These are phyloP conservation scores for Linepithema humile DNA, from an alignment of 1,140 invertebrate species.

Conservation along the genomic window DNA sequence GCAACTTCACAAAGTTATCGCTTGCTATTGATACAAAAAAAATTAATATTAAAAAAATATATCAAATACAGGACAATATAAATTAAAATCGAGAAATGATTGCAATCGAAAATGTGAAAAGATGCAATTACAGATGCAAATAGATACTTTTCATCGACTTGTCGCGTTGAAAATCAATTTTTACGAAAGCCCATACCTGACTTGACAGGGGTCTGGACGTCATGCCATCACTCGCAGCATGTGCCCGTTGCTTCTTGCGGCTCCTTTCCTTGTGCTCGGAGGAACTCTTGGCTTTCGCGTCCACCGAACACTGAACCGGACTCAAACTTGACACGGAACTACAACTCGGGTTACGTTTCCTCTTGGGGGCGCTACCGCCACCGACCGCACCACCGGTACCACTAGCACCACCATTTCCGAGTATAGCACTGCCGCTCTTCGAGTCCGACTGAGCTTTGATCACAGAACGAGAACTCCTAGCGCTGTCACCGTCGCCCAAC, in stretches of 20 bases:
- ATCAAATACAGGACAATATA: neutral
- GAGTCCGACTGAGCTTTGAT: conserved; percentile 65
- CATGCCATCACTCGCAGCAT: conserved; percentile 70
- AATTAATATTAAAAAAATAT: too few relatives aligned
- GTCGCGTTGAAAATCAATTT: too few relatives aligned
- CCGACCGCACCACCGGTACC: conserved; percentile 38
- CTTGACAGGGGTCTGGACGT: conserved; percentile 76
- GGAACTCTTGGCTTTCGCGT: conserved; percentile 78
- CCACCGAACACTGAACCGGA: conserved; percentile 75
- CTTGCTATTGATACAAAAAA: too few relatives aligned
- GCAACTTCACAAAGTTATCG: too few relatives aligned
- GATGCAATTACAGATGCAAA: neutral
- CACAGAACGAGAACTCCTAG: conserved; percentile 37
- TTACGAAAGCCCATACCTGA: too few relatives aligned
- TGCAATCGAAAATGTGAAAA: neutral
- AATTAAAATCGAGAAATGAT: neutral
- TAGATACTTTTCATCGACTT: neutral
- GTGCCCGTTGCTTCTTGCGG: conserved; percentile 75
- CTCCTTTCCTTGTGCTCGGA: conserved; percentile 79
- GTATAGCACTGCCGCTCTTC: conserved; percentile 49
- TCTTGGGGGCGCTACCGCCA: conserved; percentile 73
- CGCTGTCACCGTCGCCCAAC: conserved; percentile 39
- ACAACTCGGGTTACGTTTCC: conserved; percentile 84
- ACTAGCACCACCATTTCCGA: conserved; percentile 48
- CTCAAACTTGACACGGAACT: conserved; percentile 83